Conservation (phyloP, 2,888 invertebrate species). For the Trichogramma dendrolimi region DNA sequence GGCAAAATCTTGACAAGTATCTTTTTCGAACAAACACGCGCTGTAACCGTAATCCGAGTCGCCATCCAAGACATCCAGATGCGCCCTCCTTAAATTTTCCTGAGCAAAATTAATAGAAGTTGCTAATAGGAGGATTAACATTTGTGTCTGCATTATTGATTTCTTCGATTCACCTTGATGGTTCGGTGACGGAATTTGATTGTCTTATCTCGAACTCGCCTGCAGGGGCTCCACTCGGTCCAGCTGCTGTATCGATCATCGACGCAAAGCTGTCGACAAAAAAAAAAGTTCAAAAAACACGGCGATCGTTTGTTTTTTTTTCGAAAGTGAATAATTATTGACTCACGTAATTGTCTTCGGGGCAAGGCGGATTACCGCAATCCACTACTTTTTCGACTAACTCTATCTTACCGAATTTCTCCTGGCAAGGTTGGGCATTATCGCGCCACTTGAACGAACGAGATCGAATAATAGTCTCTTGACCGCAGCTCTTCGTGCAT, state of each 20-base stretch:
- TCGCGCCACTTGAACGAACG: slow-evolving; percentile 6
- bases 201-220: not conserved
- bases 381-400: slow-evolving; percentile 14
- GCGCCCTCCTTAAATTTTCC: not conserved
- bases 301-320: not conserved
- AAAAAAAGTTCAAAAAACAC: not conserved
- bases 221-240: slow-evolving; percentile 16
- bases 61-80: not conserved
- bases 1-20: not conserved
- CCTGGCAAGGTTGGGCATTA: not conserved
- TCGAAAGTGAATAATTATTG: too few relatives aligned
- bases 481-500: slow-evolving; percentile 16
- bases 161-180: slow-evolving; percentile 6
- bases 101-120: not conserved
- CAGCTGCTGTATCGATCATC: slow-evolving; percentile 15
- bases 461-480: slow-evolving; percentile 7
- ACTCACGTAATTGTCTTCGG: slow-evolving; percentile 12
- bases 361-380: slow-evolving; percentile 27
- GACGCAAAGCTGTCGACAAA: slow-evolving; percentile 5
- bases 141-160: not conserved
- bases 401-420: not conserved
- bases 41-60: slow-evolving; percentile 16
- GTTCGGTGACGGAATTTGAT: slow-evolving; percentile 10
- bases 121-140: not conserved
- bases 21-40: slow-evolving; percentile 12